Conservation (phyloP, 2,797 vertebrate species). For the Hydrophis major region DNA sequence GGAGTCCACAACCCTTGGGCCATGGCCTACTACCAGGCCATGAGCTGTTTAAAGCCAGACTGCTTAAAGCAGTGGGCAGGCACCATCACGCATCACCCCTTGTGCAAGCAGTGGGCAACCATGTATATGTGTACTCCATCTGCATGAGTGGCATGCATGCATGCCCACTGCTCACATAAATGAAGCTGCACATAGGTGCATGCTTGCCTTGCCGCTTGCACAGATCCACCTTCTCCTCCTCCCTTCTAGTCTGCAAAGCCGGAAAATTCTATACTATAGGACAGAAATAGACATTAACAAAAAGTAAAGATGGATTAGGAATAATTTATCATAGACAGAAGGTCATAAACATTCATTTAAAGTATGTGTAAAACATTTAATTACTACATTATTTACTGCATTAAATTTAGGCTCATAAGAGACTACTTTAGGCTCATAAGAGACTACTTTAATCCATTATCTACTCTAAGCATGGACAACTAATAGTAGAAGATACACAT, state of each 20-base stretch:
- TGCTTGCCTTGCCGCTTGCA: background rate
- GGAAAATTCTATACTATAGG: background rate
- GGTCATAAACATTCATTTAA: constrained; percentile 26
- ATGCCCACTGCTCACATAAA: background rate
- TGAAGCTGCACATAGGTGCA: background rate
- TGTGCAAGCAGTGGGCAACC: background rate
- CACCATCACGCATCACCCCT: background rate
- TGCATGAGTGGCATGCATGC: no score
- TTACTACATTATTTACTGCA: constrained; percentile 37
- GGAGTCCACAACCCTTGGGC: background rate
- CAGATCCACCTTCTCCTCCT: background rate
- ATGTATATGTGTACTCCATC: background rate
- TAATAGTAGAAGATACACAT: constrained; percentile 18
- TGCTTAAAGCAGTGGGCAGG: background rate
- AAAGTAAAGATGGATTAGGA: constrained; percentile 37
- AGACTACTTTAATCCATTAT: constrained; percentile 35
- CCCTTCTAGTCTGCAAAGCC: background rate
- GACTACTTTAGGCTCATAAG: constrained; percentile 29
- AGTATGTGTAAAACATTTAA: constrained; percentile 37
- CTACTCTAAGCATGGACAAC: constrained; percentile 19
- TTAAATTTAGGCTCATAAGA: constrained; percentile 15
- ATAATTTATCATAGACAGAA: constrained; percentile 18
- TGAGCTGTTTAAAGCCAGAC: background rate
- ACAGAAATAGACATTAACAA: constrained; percentile 14
- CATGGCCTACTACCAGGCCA: accelerated